These are phyloP conservation scores for Plagiodera versicolora DNA, from an alignment of 2,888 invertebrate genomes.

Conservation along the genomic window DNA sequence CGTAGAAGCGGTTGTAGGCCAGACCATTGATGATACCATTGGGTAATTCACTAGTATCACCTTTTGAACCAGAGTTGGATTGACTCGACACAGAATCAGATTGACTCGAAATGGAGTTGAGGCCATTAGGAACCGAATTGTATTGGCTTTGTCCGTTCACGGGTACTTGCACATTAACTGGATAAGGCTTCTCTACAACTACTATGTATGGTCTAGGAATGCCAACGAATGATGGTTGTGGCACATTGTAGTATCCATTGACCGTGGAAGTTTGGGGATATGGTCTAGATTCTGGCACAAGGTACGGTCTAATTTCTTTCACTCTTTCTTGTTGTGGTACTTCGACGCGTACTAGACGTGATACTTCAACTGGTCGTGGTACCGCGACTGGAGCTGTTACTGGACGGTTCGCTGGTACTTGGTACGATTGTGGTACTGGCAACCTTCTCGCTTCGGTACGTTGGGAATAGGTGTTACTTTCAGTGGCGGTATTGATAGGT, in stretches of 20 bases:
- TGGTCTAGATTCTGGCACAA: conserved; percentile 43
- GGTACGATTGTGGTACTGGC: conserved; percentile 45
- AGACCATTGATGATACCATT: not conserved
- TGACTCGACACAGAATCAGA: too few species aligned
- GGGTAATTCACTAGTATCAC: conserved; percentile 11
- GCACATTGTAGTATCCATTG: conserved; percentile 45
- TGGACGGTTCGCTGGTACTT: conserved; percentile 40
- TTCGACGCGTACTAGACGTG: conserved; percentile 44
- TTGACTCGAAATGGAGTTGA: conserved; percentile 30
- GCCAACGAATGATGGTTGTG: conserved; percentile 43
- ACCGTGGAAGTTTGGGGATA: conserved; percentile 43
- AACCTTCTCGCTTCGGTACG: conserved; percentile 41
- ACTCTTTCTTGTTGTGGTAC: conserved; percentile 47
- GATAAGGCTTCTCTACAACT: conserved; percentile 43
- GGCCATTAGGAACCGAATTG: not conserved
- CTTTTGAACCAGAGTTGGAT: conserved; percentile 27
- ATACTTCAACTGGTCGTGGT: conserved; percentile 44
- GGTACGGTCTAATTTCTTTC: conserved; percentile 42
- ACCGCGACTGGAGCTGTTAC: conserved; percentile 45
- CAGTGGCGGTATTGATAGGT: conserved; percentile 24
- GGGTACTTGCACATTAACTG: conserved; percentile 45
- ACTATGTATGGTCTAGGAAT: conserved; percentile 48
- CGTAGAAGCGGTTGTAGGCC: conserved; percentile 3
- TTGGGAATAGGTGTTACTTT: conserved; percentile 43
- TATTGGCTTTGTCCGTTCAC: conserved; percentile 36